Conservation (phyloP, 2,888 invertebrate species). For the Autographa gamma region DNA sequence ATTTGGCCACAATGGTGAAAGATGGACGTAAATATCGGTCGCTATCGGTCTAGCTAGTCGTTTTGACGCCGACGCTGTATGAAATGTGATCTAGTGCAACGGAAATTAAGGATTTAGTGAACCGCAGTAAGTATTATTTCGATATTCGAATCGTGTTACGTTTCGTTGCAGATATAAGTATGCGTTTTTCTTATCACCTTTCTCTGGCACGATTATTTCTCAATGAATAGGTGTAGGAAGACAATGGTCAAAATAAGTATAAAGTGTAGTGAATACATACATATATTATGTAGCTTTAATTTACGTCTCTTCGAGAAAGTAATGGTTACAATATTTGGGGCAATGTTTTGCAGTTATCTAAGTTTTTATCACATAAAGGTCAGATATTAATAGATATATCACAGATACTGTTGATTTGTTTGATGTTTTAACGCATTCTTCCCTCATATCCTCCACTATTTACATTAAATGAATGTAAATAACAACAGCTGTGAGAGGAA, state of each 20-base stretch:
- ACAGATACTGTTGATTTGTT: conserved; percentile 6
- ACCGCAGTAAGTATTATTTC: conserved; percentile 70
- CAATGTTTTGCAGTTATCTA: neutral
- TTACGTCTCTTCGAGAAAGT: neutral
- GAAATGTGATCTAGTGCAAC: conserved; percentile 80
- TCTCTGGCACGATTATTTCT: conserved; percentile 18
- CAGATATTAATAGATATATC: conserved; percentile 8
- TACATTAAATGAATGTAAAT: neutral
- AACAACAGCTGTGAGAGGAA: neutral
- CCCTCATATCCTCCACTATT: neutral
- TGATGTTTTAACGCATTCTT: conserved; percentile 3
- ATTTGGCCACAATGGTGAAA: conserved; percentile 73
- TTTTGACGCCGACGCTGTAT: conserved; percentile 71
- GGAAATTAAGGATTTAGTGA: conserved; percentile 68
- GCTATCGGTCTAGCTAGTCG: conserved; percentile 72
- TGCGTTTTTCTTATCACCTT: conserved; percentile 39
- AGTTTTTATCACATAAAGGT: conserved; percentile 9
- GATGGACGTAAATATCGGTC: conserved; percentile 76
- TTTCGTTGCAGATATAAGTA: conserved; percentile 7
- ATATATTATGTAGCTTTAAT: neutral
- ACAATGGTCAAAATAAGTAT: neutral
- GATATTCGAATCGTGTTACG: conserved; percentile 13
- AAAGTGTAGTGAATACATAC: neutral
- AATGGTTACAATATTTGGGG: neutral
- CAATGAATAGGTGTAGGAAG: conserved; percentile 12